Base-by-base conservation (phyloP, 2,797 vertebrate genomes). In the Argya squamiceps region DNA sequence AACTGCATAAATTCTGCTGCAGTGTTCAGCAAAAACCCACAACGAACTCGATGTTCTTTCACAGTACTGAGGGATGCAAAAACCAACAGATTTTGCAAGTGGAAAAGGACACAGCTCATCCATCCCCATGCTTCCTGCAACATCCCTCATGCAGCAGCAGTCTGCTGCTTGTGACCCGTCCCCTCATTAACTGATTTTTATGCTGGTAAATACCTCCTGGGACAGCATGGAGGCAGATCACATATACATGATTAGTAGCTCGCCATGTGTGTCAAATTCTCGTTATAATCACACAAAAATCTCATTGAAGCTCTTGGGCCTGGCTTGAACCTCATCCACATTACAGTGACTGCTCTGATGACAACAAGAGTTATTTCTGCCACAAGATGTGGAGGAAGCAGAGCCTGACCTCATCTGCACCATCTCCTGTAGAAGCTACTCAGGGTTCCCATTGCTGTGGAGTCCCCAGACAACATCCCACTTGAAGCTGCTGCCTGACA, bases 211-310 rank as follows among this genome's bases (percentile, higher is more conserved):
- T 81, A 71, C 50, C 47, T 89, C 65, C 73, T n/a, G 50, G 36
- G 46, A 81, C 67, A 81, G 65, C 4, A 15, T 23, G 41, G 55
- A 78, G 70, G 56, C 52, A 88, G 77, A 96, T 85, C 69, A 32
- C 71, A 69, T 86, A 80, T 56, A 92, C 84, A 55, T 6, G 21
- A 69, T 77, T 41, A 79, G 69, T n/a, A 82, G 73, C 44, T 91
- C 56, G 56, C 74, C 44, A 34, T 14, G 55, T 88, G 65, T 64
- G 74, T 97, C 88, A 95, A 76, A 94, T 93, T 90, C 88, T 88
- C 94, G 70, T 67, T 92, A 96, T 56, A 95, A 95, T 67, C 53
- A 2, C 92, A 82, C 67, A 90, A 91, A 96, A 95, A 96, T 97
- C 85, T 79, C 89, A 95, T 53, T 95, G 92, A 95, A 90, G 88